These are phyloP conservation scores for Paralichthys olivaceus DNA, from an alignment of 2,113 vertebrate species.

Conservation along the genomic window DNA sequence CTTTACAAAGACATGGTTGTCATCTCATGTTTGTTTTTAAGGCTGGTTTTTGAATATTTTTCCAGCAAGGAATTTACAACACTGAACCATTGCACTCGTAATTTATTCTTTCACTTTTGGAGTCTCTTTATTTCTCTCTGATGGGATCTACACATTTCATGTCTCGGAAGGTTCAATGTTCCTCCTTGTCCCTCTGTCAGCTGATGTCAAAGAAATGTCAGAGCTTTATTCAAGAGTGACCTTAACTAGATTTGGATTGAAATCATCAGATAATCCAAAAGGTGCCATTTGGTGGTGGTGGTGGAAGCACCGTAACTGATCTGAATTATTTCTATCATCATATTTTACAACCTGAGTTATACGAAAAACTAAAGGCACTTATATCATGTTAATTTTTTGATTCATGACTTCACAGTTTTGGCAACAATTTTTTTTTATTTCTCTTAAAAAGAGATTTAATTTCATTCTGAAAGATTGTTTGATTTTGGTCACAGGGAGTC, in stretches of 20 bases:
- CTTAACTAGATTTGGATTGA: conserved; percentile 2
- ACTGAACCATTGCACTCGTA: conserved; percentile 26
- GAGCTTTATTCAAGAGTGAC: conserved; percentile 2
- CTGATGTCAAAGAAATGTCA: not conserved
- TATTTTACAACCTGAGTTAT: conserved; percentile 27
- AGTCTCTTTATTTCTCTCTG: not conserved
- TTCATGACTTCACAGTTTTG: not conserved
- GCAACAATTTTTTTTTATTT: conserved; percentile 11
- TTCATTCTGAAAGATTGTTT: conserved; percentile 32
- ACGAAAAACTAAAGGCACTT: conserved; percentile 16
- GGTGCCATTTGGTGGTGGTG: conserved; percentile 18
- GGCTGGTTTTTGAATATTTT: not conserved
- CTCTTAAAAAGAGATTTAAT: not conserved
- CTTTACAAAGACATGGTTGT: not conserved
- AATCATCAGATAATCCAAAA: conserved; percentile 27
- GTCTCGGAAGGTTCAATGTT: not conserved
- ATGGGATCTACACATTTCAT: not conserved
- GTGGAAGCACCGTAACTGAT: conserved; percentile 31
- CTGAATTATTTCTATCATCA: conserved; percentile 50
- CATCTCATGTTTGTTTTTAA: conserved; percentile 6
- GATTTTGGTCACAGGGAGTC: not conserved
- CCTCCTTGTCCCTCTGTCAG: not conserved
- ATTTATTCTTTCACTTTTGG: conserved; percentile 1
- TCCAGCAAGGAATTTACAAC: not conserved
- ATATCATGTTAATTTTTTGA: not conserved